These are phyloP conservation scores for Terebella lapidaria DNA, from an alignment of 2,888 invertebrate species.

Conservation along the genomic window DNA sequence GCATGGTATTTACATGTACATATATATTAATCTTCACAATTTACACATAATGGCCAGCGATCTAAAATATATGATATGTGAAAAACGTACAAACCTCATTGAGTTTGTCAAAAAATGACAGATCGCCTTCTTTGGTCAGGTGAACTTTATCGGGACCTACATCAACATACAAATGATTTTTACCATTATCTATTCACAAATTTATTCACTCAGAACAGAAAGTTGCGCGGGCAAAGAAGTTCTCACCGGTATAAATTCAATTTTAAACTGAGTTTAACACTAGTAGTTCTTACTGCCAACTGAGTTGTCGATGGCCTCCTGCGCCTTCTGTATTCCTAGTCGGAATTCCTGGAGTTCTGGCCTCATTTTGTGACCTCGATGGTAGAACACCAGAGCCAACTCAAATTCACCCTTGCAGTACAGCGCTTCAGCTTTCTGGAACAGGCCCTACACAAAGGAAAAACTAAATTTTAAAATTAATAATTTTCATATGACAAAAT, in stretches of 20 bases:
- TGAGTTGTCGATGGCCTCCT: constrained; percentile 89
- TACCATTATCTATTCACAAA: too few species aligned
- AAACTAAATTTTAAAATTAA: not conserved
- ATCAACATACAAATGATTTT: too few species aligned
- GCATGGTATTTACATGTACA: too few species aligned
- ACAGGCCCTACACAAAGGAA: constrained; percentile 61
- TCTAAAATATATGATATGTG: too few species aligned
- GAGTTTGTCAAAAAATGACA: not conserved
- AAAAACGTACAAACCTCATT: not conserved
- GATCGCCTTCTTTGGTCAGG: constrained; percentile 1
- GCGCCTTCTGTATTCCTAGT: constrained; percentile 83
- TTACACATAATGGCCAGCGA: too few species aligned
- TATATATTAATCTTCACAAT: too few species aligned
- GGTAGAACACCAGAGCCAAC: constrained; percentile 84
- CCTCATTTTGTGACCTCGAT: constrained; percentile 76
- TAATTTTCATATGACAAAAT: too few species aligned
- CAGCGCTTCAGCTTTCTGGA: constrained; percentile 86
- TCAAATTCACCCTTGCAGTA: constrained; percentile 91
- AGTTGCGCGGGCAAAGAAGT: too few species aligned
- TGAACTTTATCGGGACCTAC: constrained; percentile 1
- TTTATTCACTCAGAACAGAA: too few species aligned
- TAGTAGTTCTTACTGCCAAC: constrained; percentile 67
- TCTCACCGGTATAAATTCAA: too few species aligned
- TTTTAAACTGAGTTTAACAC: too few species aligned
- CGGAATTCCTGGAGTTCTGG: constrained; percentile 72